Conservation (phyloP, 2,113 vertebrate species). For the Todiramphus saurophagus region DNA sequence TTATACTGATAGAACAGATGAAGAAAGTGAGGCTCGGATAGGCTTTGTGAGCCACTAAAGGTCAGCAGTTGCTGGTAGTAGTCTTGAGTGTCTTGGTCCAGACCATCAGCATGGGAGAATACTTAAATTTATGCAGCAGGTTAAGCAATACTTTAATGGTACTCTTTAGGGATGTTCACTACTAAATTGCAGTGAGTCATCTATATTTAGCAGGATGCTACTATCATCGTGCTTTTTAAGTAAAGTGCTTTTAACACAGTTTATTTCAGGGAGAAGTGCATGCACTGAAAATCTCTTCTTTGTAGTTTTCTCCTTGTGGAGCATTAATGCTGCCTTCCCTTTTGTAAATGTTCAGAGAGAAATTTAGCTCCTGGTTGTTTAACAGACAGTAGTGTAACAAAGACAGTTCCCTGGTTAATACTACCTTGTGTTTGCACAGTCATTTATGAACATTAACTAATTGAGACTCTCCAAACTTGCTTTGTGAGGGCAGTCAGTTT, state of each 20-base stretch:
- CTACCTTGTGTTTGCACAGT: slow-evolving; percentile 21
- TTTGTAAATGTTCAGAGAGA: slow-evolving; percentile 51
- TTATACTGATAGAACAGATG: neutral
- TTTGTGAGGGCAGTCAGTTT: slow-evolving; percentile 8
- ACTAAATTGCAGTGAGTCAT: slow-evolving; percentile 64
- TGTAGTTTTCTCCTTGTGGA: slow-evolving; percentile 37
- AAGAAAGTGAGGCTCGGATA: neutral
- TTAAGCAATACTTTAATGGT: slow-evolving; percentile 56
- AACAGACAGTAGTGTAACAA: slow-evolving; percentile 12
- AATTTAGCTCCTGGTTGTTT: slow-evolving; percentile 59
- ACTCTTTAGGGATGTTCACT: slow-evolving; percentile 53
- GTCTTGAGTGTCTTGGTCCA: neutral
- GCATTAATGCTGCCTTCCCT: slow-evolving; percentile 53
- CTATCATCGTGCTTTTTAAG: slow-evolving; percentile 65
- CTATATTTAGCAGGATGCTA: slow-evolving; percentile 70
- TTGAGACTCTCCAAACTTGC: neutral
- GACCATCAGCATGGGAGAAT: slow-evolving; percentile 19
- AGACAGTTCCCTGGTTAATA: slow-evolving; percentile 13
- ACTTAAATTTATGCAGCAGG: slow-evolving; percentile 60
- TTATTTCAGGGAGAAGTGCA: slow-evolving; percentile 65
- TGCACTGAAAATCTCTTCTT: slow-evolving; percentile 53
- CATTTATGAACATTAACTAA: neutral
- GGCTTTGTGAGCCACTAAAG: neutral
- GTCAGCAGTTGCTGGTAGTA: neutral
- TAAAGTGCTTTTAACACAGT: slow-evolving; percentile 70